Evolutionary conservation across 2,113 vertebrate genomes (phyloP).

Genomic region (Plectropomus leopardus): DNA sequence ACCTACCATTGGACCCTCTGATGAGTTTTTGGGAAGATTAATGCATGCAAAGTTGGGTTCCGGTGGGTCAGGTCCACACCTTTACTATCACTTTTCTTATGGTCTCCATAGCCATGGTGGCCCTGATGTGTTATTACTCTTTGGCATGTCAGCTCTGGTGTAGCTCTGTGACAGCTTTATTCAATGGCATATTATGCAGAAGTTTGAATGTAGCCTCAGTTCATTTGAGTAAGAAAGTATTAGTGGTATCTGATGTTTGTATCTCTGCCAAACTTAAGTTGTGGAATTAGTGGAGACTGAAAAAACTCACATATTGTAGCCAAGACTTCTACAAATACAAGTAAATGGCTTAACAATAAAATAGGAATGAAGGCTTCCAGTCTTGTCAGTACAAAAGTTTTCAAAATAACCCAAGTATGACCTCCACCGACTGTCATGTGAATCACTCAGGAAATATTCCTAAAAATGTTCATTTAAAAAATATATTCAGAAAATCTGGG

Average conservation of each 20-base stretch:
- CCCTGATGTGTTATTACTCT: background rate
- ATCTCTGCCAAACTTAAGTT: background rate
- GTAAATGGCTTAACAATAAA: background rate
- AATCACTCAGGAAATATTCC: background rate
- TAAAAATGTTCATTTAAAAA: background rate
- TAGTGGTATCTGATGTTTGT: background rate
- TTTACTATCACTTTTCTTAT: too few relatives aligned
- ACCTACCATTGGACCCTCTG: too few relatives aligned
- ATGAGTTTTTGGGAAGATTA: too few relatives aligned
- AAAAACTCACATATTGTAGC: background rate
- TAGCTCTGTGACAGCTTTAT: background rate
- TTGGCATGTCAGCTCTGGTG: background rate
- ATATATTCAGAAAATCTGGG: background rate
- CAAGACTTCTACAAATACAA: background rate
- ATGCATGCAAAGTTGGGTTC: too few relatives aligned
- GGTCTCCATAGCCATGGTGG: too few relatives aligned
- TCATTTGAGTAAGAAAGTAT: too few relatives aligned
- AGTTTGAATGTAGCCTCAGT: background rate
- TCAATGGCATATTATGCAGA: background rate
- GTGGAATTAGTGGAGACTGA: background rate
- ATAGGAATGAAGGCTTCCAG: background rate
- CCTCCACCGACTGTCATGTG: background rate
- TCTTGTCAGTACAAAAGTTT: background rate
- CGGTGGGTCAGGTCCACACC: too few relatives aligned
- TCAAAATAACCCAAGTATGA: too few relatives aligned